These are phyloP conservation scores for Troides oblongomaculatus DNA, from an alignment of 2,888 invertebrate genomes.

Conservation along the genomic window DNA sequence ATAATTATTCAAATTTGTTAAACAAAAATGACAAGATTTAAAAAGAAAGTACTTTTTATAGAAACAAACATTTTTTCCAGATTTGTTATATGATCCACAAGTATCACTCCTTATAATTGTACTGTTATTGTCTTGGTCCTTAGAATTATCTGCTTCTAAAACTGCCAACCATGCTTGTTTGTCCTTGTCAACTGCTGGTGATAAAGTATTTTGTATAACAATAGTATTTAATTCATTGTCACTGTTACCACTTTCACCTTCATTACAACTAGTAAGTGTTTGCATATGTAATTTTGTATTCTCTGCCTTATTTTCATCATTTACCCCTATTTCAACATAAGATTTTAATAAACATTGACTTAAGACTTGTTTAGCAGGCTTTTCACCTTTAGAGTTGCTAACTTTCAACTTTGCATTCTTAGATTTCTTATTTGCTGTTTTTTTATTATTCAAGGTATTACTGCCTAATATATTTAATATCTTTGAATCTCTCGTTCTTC, in stretches of 20 bases:
- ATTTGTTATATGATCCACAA: background rate
- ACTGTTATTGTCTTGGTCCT: background rate
- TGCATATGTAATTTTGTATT: slow-evolving; percentile 21
- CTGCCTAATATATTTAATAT: background rate
- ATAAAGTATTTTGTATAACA: slow-evolving; percentile 56
- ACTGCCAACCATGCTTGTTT: slow-evolving; percentile 58
- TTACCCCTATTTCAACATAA: slow-evolving; percentile 1
- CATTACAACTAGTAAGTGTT: slow-evolving; percentile 24
- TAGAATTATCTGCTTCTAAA: slow-evolving; percentile 43
- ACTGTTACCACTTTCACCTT: slow-evolving; percentile 52
- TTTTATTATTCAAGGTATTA: slow-evolving; percentile 3
- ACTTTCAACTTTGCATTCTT: slow-evolving; percentile 13
- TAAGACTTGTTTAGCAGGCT: slow-evolving; percentile 1
- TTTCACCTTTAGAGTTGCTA: slow-evolving; percentile 10
- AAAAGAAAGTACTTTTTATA: slow-evolving; percentile 51
- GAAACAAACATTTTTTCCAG: slow-evolving; percentile 53
- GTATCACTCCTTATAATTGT: background rate
- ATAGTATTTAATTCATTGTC: slow-evolving; percentile 52
- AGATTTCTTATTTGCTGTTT: slow-evolving; percentile 27
- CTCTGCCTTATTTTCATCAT: slow-evolving; percentile 29
- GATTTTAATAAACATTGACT: slow-evolving; percentile 7
- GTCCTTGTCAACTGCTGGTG: slow-evolving; percentile 58
- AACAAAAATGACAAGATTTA: slow-evolving; percentile 42
- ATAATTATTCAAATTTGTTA: background rate
- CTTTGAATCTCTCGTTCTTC: slow-evolving; percentile 7